Conservation (phyloP, 2,888 invertebrate genomes). For the Polydrusus tereticollis region DNA sequence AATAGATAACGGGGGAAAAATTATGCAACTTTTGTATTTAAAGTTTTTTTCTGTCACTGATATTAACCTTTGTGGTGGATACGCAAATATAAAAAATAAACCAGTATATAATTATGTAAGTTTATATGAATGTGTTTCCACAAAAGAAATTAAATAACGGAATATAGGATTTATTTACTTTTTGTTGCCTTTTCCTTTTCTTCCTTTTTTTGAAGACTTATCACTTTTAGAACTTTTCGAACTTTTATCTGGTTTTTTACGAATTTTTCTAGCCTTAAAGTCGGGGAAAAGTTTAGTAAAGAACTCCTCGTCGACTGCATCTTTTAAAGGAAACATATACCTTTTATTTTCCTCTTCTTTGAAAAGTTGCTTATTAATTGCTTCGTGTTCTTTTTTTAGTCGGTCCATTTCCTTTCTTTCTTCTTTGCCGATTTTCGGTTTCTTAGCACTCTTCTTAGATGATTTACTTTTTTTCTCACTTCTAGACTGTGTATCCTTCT, state of each 20-base stretch:
- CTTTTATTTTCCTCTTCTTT: constrained; percentile 59
- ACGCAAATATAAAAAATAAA: too few relatives aligned
- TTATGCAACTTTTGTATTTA: too few relatives aligned
- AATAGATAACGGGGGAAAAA: too few relatives aligned
- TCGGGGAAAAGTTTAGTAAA: constrained; percentile 61
- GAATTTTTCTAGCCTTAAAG: constrained; percentile 54
- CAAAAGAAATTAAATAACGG: neutral
- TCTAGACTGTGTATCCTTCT: constrained; percentile 44
- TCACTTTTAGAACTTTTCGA: neutral
- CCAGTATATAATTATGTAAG: too few relatives aligned
- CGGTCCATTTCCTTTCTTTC: constrained; percentile 53
- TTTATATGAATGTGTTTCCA: neutral
- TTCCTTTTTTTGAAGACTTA: neutral
- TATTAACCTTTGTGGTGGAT: too few relatives aligned
- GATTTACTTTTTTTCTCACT: constrained; percentile 54
- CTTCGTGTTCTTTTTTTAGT: constrained; percentile 56
- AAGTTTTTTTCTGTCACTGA: too few relatives aligned
- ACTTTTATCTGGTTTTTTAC: constrained; percentile 21
- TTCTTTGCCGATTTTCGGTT: constrained; percentile 53
- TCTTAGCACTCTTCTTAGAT: constrained; percentile 53
- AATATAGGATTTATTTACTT: neutral
- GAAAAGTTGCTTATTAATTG: constrained; percentile 55
- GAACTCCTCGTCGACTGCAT: constrained; percentile 62
- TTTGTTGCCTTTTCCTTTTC: neutral
- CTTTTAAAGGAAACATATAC: constrained; percentile 63